Percentiles rank a stretch among this genome's conserved stretches.
Conservation (phyloP, 2,888 invertebrate species). For the Theristus sp. region DNA sequence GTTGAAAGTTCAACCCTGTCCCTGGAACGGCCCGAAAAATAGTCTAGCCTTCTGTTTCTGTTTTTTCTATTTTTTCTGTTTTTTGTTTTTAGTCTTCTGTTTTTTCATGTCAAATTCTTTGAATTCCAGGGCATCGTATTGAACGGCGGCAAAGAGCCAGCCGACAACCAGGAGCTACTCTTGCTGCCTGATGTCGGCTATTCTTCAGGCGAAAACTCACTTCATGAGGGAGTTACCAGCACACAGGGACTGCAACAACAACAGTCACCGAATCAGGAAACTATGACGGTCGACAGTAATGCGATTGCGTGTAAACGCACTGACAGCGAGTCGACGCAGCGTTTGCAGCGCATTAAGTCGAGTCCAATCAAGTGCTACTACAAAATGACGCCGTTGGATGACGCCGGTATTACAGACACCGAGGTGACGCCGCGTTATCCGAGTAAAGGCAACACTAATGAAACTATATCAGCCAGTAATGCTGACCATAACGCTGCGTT, state of each 20-base stretch:
- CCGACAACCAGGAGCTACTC: not conserved
- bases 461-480: no score
- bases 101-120: not conserved
- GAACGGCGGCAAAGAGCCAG: not conserved
- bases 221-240: not conserved
- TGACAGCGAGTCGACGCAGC: no score
- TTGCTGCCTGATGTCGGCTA: constrained; percentile 3
- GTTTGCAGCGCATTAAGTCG: no score
- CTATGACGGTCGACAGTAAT: no score
- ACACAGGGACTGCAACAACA: not conserved
- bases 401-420: constrained; percentile 1
- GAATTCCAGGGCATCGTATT: not conserved
- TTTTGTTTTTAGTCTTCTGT: no score
- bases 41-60: no score
- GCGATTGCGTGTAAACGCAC: no score
- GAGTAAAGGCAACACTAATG: not conserved
- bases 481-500: not conserved
- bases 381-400: constrained; percentile 5
- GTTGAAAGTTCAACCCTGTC: no score
- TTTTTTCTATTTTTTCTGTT: no score
- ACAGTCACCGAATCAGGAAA: no score
- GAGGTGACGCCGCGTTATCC: not conserved
- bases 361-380: constrained; percentile 4
- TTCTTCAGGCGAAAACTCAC: constrained; percentile 4
- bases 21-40: no score